These are phyloP conservation scores for Carduelis carduelis DNA, from an alignment of 2,797 vertebrate species.

Conservation along the genomic window DNA sequence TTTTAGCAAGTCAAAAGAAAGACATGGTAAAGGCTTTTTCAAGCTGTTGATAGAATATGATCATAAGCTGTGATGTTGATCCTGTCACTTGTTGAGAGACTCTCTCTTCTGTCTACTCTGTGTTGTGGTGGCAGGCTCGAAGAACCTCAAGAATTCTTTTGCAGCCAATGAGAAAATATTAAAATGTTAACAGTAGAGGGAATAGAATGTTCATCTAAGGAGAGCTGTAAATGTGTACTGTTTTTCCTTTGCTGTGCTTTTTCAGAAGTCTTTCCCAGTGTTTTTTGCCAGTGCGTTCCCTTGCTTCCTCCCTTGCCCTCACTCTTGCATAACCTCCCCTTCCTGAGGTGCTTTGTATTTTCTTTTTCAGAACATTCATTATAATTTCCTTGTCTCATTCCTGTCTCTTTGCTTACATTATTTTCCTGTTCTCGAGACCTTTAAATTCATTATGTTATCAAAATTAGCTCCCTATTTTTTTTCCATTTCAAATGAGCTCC, in stretches of 20 bases:
- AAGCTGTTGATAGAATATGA: neutral
- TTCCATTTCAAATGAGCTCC: neutral
- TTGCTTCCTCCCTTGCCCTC: neutral
- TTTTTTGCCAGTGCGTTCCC: neutral
- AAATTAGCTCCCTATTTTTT: neutral
- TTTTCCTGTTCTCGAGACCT: neutral
- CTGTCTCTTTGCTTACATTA: neutral
- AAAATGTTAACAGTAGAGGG: neutral
- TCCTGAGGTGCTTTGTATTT: neutral
- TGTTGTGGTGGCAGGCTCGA: neutral
- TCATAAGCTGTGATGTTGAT: neutral
- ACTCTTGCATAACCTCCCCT: neutral
- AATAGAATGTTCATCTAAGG: neutral
- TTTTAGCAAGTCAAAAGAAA: neutral
- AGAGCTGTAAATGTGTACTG: neutral
- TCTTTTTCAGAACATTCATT: neutral
- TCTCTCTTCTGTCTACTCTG: neutral
- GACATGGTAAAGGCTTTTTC: neutral
- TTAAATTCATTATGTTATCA: slow-evolving; percentile 1
- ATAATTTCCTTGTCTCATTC: neutral
- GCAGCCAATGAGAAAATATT: neutral
- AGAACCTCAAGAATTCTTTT: neutral
- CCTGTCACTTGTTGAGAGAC: neutral
- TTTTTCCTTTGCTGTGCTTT: neutral
- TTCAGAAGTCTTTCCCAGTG: neutral